Evolutionary conservation across 2,888 invertebrate genomes (phyloP), one percentile per base, ranked within the genome.

Genomic region (Cryptocephalus primarius): DNA sequence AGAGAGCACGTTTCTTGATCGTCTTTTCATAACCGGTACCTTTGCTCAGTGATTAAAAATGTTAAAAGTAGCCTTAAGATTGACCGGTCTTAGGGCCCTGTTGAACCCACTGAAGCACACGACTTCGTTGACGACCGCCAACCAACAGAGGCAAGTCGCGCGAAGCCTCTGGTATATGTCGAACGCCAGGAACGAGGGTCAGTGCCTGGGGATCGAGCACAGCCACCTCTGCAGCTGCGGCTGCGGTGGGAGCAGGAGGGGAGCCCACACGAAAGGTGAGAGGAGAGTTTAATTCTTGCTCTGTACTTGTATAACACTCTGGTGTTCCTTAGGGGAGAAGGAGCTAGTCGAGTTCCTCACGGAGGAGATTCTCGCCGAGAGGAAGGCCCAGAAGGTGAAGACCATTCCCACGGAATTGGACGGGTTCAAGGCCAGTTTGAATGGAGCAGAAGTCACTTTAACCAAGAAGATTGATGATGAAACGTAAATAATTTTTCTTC

Each of bases 321-420:
- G 2, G n/a, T 33, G 8, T 48, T 14, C 57, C 59, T 14, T 52
- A 91, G 90, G 86, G 59, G 91, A 91, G 66, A 78, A 83, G 55
- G 91, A 92, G 64, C 73, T 97, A 43, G 85, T 89, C 0, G 89
- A 91, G 65, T 96, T 95, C 65, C 72, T 97, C 31, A 84, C 87
- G 1, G 92, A 96, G 62, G 96, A 97, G 73, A 95, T 97, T 52
- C 77, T 87, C 31, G 87, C 90, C 0, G 96, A 96, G 67, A 84
- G 87, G 57, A 88, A 90, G 65, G 80, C 86, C 2, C 85, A 84
- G 62, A 87, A 88, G 65, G 67, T 80, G 11, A 83, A 85, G 67
- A 75, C 78, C 0, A 75, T 89, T 55, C 86, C 92, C 0, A 75
- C 80, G 0, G 82, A 83, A 51, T 65, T 96, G 14, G 84, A 87